These are phyloP conservation scores for Conomelus anceps DNA, from an alignment of 2,888 invertebrate species.

Conservation along the genomic window DNA sequence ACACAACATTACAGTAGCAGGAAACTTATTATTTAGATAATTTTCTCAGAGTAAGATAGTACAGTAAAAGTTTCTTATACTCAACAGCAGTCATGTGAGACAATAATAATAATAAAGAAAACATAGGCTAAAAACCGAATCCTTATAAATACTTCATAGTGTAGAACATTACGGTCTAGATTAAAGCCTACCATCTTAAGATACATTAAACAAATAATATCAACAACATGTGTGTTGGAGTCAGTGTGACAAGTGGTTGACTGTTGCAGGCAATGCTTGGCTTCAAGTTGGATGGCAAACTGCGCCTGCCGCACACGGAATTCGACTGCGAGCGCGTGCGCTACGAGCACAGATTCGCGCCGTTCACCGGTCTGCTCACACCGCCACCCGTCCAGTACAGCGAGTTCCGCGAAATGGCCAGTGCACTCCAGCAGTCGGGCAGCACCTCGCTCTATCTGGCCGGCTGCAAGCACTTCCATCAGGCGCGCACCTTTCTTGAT, in stretches of 20 bases:
- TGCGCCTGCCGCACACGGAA: slow-evolving; percentile 72
- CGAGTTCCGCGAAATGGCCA: slow-evolving; percentile 80
- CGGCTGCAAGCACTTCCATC: slow-evolving; percentile 87
- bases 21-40: too few relatives aligned
- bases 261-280: slow-evolving; percentile 73
- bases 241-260: slow-evolving; percentile 64
- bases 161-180: too few relatives aligned
- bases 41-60: too few relatives aligned
- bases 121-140: too few relatives aligned
- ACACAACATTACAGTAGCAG: too few relatives aligned
- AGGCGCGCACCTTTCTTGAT: slow-evolving; percentile 79
- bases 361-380: slow-evolving; percentile 76
- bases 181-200: too few relatives aligned
- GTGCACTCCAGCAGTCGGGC: slow-evolving; percentile 45
- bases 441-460: slow-evolving; percentile 64
- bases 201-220: too few relatives aligned
- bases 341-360: slow-evolving; percentile 88
- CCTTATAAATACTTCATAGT: too few relatives aligned
- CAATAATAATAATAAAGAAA: too few relatives aligned
- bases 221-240: slow-evolving; percentile 93
- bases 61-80: too few relatives aligned
- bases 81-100: too few relatives aligned
- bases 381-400: slow-evolving; percentile 88
- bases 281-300: slow-evolving; percentile 79
- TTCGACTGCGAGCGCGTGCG: slow-evolving; percentile 92